A percentile compares a stretch with the other conserved stretches of the same genome.
Evolutionary conservation across 2,888 invertebrate genomes (phyloP).

Genomic region (Aradus depressus): DNA sequence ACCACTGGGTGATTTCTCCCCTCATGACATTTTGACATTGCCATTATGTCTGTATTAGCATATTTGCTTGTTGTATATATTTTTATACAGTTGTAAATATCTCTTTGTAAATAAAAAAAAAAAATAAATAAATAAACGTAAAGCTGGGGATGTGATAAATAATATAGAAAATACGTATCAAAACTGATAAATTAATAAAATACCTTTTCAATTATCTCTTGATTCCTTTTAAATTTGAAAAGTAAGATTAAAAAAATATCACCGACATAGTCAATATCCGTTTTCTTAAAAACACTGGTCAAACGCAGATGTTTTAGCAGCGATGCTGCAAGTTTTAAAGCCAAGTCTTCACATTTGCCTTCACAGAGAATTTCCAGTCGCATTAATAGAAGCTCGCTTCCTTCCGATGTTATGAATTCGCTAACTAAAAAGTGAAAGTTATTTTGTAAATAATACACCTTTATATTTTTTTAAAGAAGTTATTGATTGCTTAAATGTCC

Average conservation of each 20-base stretch:
- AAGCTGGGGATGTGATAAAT: too few relatives aligned
- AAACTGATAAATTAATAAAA: conserved; percentile 3
- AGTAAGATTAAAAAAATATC: conserved; percentile 49
- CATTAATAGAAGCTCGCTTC: conserved; percentile 47
- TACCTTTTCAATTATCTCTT: conserved; percentile 44
- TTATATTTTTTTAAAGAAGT: too few relatives aligned
- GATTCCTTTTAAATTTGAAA: conserved; percentile 44
- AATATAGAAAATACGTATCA: too few relatives aligned
- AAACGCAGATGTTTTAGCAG: conserved; percentile 44
- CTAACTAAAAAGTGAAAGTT: conserved; percentile 37
- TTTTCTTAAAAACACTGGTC: conserved; percentile 19
- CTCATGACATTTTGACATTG: too few relatives aligned
- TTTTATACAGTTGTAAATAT: too few relatives aligned
- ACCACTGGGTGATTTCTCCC: too few relatives aligned
- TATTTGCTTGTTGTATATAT: too few relatives aligned
- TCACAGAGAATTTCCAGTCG: conserved; percentile 50
- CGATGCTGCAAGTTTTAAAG: conserved; percentile 45
- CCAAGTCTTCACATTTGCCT: conserved; percentile 50
- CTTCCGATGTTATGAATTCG: conserved; percentile 51
- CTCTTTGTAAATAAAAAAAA: too few relatives aligned
- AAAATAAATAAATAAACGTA: too few relatives aligned
- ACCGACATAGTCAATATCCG: conserved; percentile 44
- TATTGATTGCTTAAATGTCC: too few relatives aligned
- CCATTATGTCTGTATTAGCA: too few relatives aligned
- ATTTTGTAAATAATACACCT: too few relatives aligned